These are phyloP conservation scores for Stictonetta naevosa DNA, from an alignment of 2,113 vertebrate species.

Conservation along the genomic window DNA sequence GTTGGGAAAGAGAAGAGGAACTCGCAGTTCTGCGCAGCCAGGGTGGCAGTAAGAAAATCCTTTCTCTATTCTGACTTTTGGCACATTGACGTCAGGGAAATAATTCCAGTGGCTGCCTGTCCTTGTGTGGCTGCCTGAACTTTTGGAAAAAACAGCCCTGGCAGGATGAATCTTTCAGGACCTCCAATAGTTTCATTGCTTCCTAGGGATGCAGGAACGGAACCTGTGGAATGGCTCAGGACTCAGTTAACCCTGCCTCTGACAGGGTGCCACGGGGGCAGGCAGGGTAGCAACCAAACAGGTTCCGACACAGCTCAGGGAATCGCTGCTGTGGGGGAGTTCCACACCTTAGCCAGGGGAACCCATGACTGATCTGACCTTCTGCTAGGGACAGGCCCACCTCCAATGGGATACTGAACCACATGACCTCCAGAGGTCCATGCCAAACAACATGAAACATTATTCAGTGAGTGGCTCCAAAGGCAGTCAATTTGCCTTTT, in stretches of 20 bases:
- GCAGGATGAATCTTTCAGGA: background rate
- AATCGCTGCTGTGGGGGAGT: background rate
- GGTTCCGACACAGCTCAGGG: fast-evolving
- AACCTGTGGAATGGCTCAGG: background rate
- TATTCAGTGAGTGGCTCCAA: background rate
- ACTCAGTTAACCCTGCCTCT: fast-evolving
- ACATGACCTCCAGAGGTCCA: background rate
- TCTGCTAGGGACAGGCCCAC: background rate
- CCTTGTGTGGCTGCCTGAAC: no score
- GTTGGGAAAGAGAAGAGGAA: background rate
- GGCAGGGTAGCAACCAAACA: background rate
- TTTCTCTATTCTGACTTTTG: background rate
- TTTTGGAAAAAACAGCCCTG: background rate
- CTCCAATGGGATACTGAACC: background rate
- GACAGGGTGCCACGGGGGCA: fast-evolving
- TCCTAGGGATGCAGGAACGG: background rate
- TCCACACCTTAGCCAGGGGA: background rate
- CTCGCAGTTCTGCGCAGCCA: background rate
- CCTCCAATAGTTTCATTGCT: background rate
- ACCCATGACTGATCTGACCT: background rate
- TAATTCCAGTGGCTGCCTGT: background rate
- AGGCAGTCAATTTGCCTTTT: background rate
- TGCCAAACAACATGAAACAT: fast-evolving
- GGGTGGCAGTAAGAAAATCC: background rate
- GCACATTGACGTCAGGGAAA: background rate